Evolutionary conservation across 2,888 invertebrate genomes (phyloP).

Genomic region (Epistrophe grossulariae): DNA sequence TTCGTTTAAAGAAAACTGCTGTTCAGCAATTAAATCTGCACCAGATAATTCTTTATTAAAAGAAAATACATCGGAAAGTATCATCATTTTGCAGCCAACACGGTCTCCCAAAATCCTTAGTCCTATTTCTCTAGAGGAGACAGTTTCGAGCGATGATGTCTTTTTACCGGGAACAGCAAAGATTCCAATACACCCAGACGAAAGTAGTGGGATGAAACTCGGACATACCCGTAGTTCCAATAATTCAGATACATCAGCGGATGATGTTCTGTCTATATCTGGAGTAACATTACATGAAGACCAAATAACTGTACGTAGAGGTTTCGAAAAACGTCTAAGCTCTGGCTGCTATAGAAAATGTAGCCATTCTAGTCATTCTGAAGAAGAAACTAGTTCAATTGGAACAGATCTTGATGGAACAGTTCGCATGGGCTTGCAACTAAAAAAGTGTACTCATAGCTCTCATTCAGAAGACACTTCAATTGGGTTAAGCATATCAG

Average conservation of each 20-base stretch:
- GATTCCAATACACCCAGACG: constrained; percentile 86
- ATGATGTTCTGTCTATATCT: constrained; percentile 86
- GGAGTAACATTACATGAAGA: constrained; percentile 85
- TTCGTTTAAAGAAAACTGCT: constrained; percentile 82
- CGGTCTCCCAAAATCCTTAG: constrained; percentile 86
- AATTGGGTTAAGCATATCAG: constrained; percentile 92
- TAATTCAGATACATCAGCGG: constrained; percentile 87
- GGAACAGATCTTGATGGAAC: constrained; percentile 93
- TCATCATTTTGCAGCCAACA: constrained; percentile 87
- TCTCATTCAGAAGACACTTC: constrained; percentile 95
- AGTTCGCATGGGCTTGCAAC: constrained; percentile 91
- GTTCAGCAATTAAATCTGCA: constrained; percentile 80
- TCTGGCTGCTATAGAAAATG: constrained; percentile 86
- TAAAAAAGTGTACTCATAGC: constrained; percentile 92
- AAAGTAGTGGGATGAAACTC: constrained; percentile 83
- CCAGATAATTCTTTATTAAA: constrained; percentile 77
- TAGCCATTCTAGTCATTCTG: constrained; percentile 90
- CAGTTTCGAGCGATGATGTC: constrained; percentile 86
- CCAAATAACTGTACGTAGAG: constrained; percentile 85
- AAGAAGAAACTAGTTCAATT: constrained; percentile 90
- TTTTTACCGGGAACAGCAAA: constrained; percentile 86
- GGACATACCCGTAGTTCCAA: constrained; percentile 85
- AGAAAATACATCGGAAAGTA: constrained; percentile 83
- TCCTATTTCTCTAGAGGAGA: constrained; percentile 87
- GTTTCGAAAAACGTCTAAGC: constrained; percentile 84